These are phyloP conservation scores for Elanus axillaris DNA, from an alignment of 2,113 vertebrate genomes.

Conservation along the genomic window DNA sequence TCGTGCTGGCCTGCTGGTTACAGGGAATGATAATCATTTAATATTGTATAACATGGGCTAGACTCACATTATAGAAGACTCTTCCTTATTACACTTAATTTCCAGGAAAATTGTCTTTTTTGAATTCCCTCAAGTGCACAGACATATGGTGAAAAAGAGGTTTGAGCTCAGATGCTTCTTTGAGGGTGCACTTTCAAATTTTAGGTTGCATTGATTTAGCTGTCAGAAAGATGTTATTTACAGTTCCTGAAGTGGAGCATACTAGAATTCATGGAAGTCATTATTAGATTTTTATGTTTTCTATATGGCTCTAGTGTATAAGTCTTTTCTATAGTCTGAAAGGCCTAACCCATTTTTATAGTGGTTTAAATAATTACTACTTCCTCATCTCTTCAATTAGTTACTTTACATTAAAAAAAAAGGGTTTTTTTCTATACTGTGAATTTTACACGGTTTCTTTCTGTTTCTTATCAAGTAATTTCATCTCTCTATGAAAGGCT, in stretches of 20 bases:
- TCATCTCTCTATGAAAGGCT: slow-evolving; percentile 21
- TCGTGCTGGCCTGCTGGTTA: background rate
- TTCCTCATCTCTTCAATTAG: background rate
- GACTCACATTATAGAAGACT: background rate
- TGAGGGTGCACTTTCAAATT: background rate
- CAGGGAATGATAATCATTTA: background rate
- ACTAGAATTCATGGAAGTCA: background rate
- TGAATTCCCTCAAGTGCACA: background rate
- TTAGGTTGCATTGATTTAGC: background rate
- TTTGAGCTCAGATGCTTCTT: background rate
- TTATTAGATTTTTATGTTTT: background rate
- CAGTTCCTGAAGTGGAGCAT: background rate
- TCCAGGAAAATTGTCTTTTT: background rate
- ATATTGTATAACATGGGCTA: no score
- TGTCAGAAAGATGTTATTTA: background rate
- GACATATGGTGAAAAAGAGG: background rate
- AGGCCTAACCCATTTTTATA: background rate
- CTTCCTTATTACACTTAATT: background rate
- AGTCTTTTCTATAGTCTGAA: background rate
- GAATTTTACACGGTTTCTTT: background rate
- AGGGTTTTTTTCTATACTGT: background rate
- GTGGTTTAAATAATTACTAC: background rate
- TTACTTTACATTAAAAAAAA: background rate
- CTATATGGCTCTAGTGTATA: background rate
- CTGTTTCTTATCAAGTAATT: slow-evolving; percentile 10